Conservation (phyloP, 2,888 invertebrate species). For the Rhodophaea formosa region DNA sequence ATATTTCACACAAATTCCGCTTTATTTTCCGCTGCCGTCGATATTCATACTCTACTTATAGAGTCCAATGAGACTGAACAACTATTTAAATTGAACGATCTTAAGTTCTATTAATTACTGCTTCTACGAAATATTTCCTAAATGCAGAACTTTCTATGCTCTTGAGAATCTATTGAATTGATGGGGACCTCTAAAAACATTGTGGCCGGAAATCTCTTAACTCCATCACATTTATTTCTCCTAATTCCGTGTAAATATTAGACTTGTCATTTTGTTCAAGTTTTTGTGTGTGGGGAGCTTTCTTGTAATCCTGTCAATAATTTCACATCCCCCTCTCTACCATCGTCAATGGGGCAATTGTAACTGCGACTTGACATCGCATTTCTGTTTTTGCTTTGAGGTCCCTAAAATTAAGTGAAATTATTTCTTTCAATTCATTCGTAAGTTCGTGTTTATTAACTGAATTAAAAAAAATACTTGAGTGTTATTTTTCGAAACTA, state of each 20-base stretch:
- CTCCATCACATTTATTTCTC: neutral
- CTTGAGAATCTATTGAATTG: no score
- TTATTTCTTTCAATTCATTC: neutral
- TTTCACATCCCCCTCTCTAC: slow-evolving; percentile 46
- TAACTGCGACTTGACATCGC: slow-evolving; percentile 57
- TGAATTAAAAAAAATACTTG: neutral
- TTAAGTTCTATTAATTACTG: no score
- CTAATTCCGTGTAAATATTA: slow-evolving; percentile 28
- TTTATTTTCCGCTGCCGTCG: no score
- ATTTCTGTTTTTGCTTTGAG: slow-evolving; percentile 47
- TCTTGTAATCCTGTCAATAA: slow-evolving; percentile 65
- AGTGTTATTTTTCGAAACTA: neutral
- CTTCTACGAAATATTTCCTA: no score
- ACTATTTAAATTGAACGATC: no score
- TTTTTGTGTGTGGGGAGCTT: slow-evolving; percentile 46
- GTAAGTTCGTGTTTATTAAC: neutral
- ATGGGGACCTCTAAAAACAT: neutral
- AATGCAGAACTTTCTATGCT: no score
- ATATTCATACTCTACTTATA: no score
- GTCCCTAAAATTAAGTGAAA: slow-evolving; percentile 19
- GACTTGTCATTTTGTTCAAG: slow-evolving; percentile 43
- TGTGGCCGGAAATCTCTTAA: neutral
- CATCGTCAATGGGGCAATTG: slow-evolving; percentile 63
- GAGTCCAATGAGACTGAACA: no score
- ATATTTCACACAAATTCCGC: no score